These are phyloP conservation scores for Conistra vaccinii DNA, from an alignment of 2,888 invertebrate species.

Conservation along the genomic window DNA sequence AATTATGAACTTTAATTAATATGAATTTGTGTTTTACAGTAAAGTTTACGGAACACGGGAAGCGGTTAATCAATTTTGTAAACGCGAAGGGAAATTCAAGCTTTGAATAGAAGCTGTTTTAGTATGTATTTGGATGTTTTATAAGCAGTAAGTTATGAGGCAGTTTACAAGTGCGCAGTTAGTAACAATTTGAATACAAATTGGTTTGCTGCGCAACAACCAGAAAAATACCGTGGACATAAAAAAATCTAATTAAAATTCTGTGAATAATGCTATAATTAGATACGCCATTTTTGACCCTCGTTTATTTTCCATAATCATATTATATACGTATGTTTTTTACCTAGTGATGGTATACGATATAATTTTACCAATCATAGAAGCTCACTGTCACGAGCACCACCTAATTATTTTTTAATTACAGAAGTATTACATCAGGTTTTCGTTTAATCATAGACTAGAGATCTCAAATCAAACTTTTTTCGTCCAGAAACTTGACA, in stretches of 20 bases:
- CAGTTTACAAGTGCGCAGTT: conserved; percentile 49
- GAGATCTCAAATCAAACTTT: conserved; percentile 49
- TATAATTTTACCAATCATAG: conserved; percentile 21
- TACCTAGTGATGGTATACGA: too few species aligned
- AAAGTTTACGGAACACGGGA: conserved; percentile 79
- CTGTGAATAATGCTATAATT: conserved; percentile 19
- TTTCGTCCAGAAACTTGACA: conserved; percentile 48
- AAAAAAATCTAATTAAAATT: conserved; percentile 51
- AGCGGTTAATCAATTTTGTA: conserved; percentile 72
- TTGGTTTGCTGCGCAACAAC: conserved; percentile 55
- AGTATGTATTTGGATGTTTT: conserved; percentile 47
- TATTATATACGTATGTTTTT: not conserved
- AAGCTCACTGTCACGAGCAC: conserved; percentile 37
- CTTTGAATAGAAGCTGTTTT: conserved; percentile 52
- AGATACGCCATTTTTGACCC: conserved; percentile 10
- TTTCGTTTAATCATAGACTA: conserved; percentile 46
- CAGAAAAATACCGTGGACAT: conserved; percentile 48
- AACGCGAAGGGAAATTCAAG: conserved; percentile 58
- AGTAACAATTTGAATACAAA: conserved; percentile 63
- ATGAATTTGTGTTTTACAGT: conserved; percentile 79
- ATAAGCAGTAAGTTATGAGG: conserved; percentile 58
- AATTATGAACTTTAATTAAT: conserved; percentile 86
- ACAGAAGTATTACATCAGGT: conserved; percentile 34
- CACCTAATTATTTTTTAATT: conserved; percentile 63
- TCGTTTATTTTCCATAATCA: not conserved